Evolutionary conservation across 92 coral and sea anemone species (phyloP).

Genomic region (Epizoanthus scotinus): DNA sequence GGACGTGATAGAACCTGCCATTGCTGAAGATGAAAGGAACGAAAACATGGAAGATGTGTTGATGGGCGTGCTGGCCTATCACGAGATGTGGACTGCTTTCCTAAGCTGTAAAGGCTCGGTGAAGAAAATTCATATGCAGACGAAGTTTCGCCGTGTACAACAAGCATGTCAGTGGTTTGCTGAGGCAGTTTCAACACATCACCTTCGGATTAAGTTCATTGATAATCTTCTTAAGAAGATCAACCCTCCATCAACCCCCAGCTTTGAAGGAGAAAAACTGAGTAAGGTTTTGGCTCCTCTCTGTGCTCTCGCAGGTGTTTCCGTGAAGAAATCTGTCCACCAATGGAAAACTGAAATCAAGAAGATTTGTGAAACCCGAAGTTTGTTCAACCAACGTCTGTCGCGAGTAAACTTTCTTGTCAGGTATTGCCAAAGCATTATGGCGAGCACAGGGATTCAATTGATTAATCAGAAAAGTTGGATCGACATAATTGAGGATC

Average conservation of each 20-base stretch:
- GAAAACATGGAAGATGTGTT: constrained; percentile 17
- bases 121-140: constrained; percentile 35
- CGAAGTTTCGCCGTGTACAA: constrained; percentile 1
- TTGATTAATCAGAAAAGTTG: constrained; percentile 1
- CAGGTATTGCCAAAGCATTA: constrained; percentile 13
- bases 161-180: constrained; percentile 19
- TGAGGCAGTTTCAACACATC: not conserved
- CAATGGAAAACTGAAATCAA: not conserved
- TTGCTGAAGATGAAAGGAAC: not conserved
- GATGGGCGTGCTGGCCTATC: constrained; percentile 31
- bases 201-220: constrained; percentile 22
- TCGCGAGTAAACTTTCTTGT: constrained; percentile 11
- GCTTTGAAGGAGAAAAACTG: not conserved
- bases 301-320: not conserved
- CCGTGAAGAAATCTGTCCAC: not conserved
- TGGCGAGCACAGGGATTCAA: not conserved
- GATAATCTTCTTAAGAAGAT: not conserved
- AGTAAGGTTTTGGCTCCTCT: constrained; percentile 7
- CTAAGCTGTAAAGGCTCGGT: constrained; percentile 47
- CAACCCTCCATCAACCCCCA: not conserved
- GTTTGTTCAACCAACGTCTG: not conserved
- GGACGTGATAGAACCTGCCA: not conserved
- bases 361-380: not conserved
- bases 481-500: not conserved
- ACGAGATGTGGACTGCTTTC: constrained; percentile 47